Evolutionary conservation across 2,113 vertebrate genomes (phyloP).

Genomic region (Hipposideros armiger): DNA sequence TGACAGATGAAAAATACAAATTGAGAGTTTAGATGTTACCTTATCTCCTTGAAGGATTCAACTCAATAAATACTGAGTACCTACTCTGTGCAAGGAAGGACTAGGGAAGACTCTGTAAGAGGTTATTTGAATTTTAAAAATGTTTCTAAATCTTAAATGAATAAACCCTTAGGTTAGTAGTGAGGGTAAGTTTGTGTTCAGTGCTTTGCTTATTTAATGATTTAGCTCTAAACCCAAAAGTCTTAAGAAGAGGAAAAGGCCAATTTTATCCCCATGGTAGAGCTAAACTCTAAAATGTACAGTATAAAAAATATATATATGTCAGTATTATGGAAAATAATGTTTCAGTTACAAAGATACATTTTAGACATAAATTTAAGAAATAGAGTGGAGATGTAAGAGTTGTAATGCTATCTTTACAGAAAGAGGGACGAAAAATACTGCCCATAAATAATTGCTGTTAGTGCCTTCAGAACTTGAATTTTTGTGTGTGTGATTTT

Average conservation of each 20-base stretch:
- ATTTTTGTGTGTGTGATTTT: neutral
- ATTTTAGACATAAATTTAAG: neutral
- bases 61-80: neutral
- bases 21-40: neutral
- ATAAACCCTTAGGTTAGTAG: neutral
- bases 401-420: neutral
- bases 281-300: neutral
- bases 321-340: neutral
- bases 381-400: neutral
- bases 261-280: neutral
- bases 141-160: neutral
- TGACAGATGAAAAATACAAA: neutral
- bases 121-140: neutral
- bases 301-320: neutral
- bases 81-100: neutral
- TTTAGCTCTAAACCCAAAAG: neutral
- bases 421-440: neutral
- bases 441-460: neutral
- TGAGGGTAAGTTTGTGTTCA: neutral
- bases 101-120: neutral
- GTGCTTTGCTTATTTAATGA: neutral
- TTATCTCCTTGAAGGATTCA: neutral
- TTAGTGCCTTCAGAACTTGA: constrained; percentile 1
- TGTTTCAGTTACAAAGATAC: neutral
- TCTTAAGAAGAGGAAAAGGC: neutral